Evolutionary conservation across 2,797 vertebrate species (phyloP).

Genomic region (Meda fulgida): DNA sequence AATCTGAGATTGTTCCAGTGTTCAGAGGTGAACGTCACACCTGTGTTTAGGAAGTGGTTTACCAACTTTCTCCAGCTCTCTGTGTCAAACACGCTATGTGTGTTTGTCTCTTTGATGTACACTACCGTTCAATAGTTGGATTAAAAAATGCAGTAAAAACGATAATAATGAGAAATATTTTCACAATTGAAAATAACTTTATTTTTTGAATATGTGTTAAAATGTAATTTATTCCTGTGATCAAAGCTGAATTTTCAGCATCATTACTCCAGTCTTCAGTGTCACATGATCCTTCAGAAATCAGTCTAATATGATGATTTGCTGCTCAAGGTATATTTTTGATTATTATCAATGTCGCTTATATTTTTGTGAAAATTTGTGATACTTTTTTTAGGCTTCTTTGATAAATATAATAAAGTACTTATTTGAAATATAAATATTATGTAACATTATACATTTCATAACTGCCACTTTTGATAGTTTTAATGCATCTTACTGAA

Average conservation of each 20-base stretch:
- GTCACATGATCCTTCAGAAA: background rate
- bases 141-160: background rate
- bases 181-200: background rate
- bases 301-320: background rate
- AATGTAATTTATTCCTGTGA: background rate
- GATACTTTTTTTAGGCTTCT: background rate
- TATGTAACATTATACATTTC: too few species aligned
- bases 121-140: background rate
- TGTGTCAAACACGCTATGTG: background rate
- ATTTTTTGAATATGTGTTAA: background rate
- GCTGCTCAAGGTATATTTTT: background rate
- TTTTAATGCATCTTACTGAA: background rate
- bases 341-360: background rate
- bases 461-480: background rate
- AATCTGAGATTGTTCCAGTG: background rate
- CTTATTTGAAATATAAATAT: background rate
- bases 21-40: background rate
- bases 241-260: background rate
- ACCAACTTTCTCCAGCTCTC: background rate
- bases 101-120: background rate
- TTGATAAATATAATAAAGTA: too few species aligned
- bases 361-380: background rate
- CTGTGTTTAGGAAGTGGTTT: slow-evolving; percentile 1
- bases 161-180: too few species aligned
- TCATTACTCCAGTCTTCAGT: background rate